A percentile compares a stretch with the other conserved stretches of the same genome.
Conservation (phyloP, 2,888 invertebrate genomes). For the Ecliptopera silaceata region DNA sequence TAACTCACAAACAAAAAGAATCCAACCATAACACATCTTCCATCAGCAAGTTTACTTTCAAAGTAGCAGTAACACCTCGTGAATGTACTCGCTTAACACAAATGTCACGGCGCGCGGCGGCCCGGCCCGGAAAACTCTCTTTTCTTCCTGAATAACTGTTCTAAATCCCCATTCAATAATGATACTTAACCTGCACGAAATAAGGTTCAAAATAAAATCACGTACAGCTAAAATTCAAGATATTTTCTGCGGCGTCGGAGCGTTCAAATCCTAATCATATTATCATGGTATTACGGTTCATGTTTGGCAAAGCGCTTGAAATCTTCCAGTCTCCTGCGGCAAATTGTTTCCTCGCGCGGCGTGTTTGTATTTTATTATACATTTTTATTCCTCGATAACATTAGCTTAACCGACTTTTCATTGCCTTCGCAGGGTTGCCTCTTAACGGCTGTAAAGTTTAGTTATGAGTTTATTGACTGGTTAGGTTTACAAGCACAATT, state of each 20-base stretch:
- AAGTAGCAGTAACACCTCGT: constrained; percentile 68
- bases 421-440: constrained; percentile 77
- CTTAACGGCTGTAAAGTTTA: constrained; percentile 43
- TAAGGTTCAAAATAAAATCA: constrained; percentile 47
- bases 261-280: constrained; percentile 56
- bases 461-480: constrained; percentile 48
- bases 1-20: constrained; percentile 26
- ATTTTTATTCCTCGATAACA: constrained; percentile 83
- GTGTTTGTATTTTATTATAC: constrained; percentile 84
- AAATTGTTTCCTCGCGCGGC: constrained; percentile 82
- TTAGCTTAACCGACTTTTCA: constrained; percentile 84
- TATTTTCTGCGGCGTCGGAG: constrained; percentile 62
- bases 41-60: constrained; percentile 64
- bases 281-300: constrained; percentile 41
- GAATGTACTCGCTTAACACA: constrained; percentile 79
- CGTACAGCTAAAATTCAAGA: constrained; percentile 68
- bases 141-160: constrained; percentile 78
- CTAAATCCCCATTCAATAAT: constrained; percentile 45
- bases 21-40: constrained; percentile 25
- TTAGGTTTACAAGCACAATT: constrained; percentile 38
- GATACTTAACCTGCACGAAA: constrained; percentile 43
- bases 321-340: constrained; percentile 82
- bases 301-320: constrained; percentile 59
- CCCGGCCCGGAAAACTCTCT: constrained; percentile 82
- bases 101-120: constrained; percentile 79